A percentile compares a stretch with the other conserved stretches of the same genome.
These are phyloP conservation scores for Mionectes macconnelli DNA, from an alignment of 2,113 vertebrate genomes.

Conservation along the genomic window DNA sequence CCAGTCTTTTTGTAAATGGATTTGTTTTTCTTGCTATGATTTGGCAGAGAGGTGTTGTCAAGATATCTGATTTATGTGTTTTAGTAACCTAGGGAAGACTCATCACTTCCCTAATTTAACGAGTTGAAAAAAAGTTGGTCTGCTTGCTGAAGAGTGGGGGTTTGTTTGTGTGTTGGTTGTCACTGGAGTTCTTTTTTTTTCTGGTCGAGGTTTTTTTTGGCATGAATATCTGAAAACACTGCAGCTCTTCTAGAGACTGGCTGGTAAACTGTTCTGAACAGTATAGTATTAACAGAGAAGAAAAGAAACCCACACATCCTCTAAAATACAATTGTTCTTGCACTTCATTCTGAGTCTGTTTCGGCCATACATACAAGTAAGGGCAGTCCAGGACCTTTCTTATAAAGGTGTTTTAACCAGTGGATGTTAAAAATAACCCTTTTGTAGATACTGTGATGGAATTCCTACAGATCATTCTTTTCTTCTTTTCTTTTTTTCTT, in stretches of 20 bases:
- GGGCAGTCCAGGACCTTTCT: background rate
- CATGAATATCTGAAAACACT: slow-evolving; percentile 14
- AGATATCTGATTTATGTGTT: slow-evolving; percentile 37
- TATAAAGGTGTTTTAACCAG: background rate
- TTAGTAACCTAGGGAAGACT: slow-evolving; percentile 31
- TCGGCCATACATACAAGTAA: background rate
- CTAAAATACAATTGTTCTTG: background rate
- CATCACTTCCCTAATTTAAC: slow-evolving; percentile 36
- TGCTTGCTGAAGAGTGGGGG: background rate
- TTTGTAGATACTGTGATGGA: background rate
- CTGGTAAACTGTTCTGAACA: background rate
- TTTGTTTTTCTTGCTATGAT: slow-evolving; percentile 21
- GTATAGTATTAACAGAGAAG: background rate
- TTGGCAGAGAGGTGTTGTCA: slow-evolving; percentile 34
- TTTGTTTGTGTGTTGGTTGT: background rate
- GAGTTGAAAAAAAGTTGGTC: slow-evolving; percentile 34
- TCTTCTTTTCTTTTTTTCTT: background rate
- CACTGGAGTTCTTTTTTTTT: too few species aligned
- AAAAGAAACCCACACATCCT: background rate
- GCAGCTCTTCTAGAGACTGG: background rate
- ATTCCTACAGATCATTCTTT: background rate
- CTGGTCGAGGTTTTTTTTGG: background rate
- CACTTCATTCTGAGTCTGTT: background rate
- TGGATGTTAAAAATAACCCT: background rate
- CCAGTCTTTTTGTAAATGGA: background rate